Evolutionary conservation across 2,797 vertebrate species (phyloP).

Genomic region (Sebastes aleutianus): DNA sequence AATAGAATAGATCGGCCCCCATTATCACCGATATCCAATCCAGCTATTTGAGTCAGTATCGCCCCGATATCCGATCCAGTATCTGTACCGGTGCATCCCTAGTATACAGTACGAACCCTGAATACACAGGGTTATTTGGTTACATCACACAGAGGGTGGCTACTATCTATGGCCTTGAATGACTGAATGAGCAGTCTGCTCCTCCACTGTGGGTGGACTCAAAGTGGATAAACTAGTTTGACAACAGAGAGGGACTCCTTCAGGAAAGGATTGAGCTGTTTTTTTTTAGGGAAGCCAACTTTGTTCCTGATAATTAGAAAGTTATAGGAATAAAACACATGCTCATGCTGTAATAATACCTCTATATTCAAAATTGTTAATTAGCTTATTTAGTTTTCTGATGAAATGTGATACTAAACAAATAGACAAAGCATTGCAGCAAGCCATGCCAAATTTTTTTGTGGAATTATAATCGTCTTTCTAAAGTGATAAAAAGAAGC

Average conservation of each 20-base stretch:
- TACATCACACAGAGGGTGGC: background rate
- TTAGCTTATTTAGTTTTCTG: background rate
- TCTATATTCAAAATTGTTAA: background rate
- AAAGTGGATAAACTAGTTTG: constrained; percentile 63
- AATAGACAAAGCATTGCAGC: background rate
- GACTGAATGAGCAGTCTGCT: background rate
- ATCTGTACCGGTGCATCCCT: no score
- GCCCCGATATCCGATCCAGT: no score
- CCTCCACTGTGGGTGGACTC: background rate
- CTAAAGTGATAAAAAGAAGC: background rate
- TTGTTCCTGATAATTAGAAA: background rate
- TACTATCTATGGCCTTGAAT: background rate
- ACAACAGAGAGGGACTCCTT: background rate
- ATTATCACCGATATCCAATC: no score
- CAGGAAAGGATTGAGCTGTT: background rate
- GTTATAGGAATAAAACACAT: no score
- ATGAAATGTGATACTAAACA: background rate
- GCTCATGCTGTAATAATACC: background rate
- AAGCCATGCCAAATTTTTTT: background rate
- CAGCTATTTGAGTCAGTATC: no score
- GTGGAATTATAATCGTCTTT: background rate
- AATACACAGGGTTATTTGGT: no score
- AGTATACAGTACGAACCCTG: background rate
- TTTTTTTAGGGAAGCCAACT: background rate
- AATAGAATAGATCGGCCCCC: no score